Conservation (phyloP, 2,888 invertebrate genomes). For the Bimastos eiseni region DNA sequence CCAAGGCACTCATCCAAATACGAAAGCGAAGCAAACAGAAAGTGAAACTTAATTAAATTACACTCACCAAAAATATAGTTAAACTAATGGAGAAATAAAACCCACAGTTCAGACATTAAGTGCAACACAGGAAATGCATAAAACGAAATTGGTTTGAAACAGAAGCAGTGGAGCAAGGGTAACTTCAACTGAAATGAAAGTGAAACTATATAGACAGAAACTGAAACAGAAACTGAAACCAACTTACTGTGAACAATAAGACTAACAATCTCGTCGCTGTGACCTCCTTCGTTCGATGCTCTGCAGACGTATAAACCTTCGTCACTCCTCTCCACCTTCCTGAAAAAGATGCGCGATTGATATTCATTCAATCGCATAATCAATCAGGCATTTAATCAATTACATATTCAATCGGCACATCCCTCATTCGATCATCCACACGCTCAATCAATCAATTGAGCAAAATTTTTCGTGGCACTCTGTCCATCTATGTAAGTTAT, state of each 20-base stretch:
- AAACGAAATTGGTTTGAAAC: too few species aligned
- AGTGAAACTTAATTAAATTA: background rate
- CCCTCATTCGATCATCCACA: constrained; percentile 47
- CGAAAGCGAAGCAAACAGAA: too few species aligned
- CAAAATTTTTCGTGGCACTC: background rate
- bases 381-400: constrained; percentile 47
- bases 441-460: background rate
- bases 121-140: background rate
- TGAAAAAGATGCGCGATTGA: constrained; percentile 40
- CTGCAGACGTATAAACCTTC: constrained; percentile 65
- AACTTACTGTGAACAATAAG: constrained; percentile 58
- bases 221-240: background rate
- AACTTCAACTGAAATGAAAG: too few species aligned
- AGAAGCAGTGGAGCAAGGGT: too few species aligned
- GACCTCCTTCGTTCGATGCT: constrained; percentile 65
- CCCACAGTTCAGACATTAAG: too few species aligned
- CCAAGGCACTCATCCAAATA: too few species aligned
- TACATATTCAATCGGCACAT: background rate
- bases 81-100: too few species aligned
- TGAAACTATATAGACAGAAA: background rate
- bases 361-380: background rate
- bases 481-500: background rate
- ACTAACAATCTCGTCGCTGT: constrained; percentile 54
- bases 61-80: too few species aligned
- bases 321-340: constrained; percentile 59